Evolutionary conservation across 2,888 invertebrate genomes (phyloP), one percentile per base, ranked within the genome.

Genomic region (Agelastica alni): DNA sequence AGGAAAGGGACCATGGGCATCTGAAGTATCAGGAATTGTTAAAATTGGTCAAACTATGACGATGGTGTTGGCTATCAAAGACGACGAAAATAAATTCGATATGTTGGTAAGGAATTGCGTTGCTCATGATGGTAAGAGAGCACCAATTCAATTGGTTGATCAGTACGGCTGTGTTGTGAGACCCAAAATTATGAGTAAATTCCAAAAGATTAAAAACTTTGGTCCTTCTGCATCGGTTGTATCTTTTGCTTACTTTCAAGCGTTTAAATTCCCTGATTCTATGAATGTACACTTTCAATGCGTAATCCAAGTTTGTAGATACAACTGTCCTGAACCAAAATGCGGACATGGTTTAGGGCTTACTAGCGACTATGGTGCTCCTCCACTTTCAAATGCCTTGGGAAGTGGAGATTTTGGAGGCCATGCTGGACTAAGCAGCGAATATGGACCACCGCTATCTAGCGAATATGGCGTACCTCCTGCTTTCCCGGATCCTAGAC

Each of bases 281-380:
- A 95, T 95, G 94, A 94, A 95, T 75, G 95, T 95, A 2, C 94
- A 94, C 83, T 95, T 95, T 88, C 95, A 95, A 76, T 95, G 95
- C 74, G 93, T 94, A 34, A 95, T 95, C 66, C 95, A 95, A 80
- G 94, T 95, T 2, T 95, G 95, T 71, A 84, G 94, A 66, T 92
- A 93, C 76, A 93, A 94, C 73, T 95, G 94, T 67, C 94, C 94
- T 1, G 93, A 94, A 72, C 93, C 93, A 2, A 92, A 93, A 77
- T 95, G 94, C 75, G 88, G 83, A 20, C 81, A 85, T 58, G 83
- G 81, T 9, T 79, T 85, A 20, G 83, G 83, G 28, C 70, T 82
- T 44, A 72, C 77, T 16, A 83, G 82, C 36, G 87, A 87, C 66
- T 88, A 87, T 62, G 87, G 87, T 51, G 82, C 85, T 41, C 86